These are phyloP conservation scores for Danio choprae DNA, from an alignment of 2,797 vertebrate genomes.

Conservation along the genomic window DNA sequence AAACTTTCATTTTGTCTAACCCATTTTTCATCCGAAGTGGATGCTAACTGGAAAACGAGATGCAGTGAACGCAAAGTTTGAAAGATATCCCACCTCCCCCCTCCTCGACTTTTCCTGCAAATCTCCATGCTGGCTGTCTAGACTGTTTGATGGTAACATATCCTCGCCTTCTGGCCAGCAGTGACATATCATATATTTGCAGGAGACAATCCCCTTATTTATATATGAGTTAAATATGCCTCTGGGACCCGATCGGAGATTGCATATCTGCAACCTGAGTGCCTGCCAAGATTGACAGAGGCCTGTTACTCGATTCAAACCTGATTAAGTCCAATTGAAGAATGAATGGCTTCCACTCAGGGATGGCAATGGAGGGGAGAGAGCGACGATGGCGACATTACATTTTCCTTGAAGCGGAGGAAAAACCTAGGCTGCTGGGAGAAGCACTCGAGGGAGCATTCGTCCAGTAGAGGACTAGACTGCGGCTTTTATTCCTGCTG, in stretches of 20 bases:
- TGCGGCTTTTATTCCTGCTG: conserved; percentile 58
- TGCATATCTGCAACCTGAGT: conserved; percentile 78
- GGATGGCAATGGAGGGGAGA: conserved; percentile 53
- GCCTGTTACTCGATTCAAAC: conserved; percentile 80
- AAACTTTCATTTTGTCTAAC: conserved; percentile 34
- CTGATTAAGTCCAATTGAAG: conserved; percentile 79
- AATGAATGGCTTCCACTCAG: conserved; percentile 77
- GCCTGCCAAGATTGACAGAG: conserved; percentile 76
- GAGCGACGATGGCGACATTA: conserved; percentile 52
- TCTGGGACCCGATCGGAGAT: conserved; percentile 69
- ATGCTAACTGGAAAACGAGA: conserved; percentile 50
- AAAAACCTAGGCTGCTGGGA: conserved; percentile 54
- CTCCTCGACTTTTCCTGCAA: conserved; percentile 59
- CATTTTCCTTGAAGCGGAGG: conserved; percentile 52
- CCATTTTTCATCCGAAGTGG: conserved; percentile 39
- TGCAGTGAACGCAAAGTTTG: conserved; percentile 53
- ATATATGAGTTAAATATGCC: conserved; percentile 80
- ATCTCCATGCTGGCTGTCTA: conserved; percentile 70
- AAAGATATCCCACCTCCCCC: conserved; percentile 20
- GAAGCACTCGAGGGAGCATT: conserved; percentile 52
- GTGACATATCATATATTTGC: conserved; percentile 81
- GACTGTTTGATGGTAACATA: conserved; percentile 77
- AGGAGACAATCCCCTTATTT: conserved; percentile 82
- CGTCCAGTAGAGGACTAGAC: conserved; percentile 53
- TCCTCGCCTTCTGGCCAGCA: conserved; percentile 74